Percentiles rank a stretch among this genome's conserved stretches.
Conservation (phyloP, 2,888 invertebrate species). For the Ectobius pallidus region DNA sequence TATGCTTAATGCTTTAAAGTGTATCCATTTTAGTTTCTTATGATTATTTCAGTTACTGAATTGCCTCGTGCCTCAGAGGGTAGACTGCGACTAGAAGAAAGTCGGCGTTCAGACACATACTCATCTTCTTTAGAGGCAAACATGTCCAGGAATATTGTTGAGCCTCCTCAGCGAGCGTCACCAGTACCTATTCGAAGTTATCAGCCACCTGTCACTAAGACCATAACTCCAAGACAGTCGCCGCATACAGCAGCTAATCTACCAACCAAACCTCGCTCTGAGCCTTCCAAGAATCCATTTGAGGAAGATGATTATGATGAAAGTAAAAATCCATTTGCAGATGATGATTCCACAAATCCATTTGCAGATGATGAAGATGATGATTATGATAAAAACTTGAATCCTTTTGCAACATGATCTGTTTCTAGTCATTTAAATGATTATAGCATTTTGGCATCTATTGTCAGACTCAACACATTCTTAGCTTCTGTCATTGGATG, state of each 20-base stretch:
- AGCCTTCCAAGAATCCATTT: conserved; percentile 63
- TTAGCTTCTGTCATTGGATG: too few relatives aligned
- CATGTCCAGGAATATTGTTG: conserved; percentile 51
- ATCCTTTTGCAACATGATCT: conserved; percentile 65
- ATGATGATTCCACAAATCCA: conserved; percentile 51
- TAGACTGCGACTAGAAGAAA: conserved; percentile 62
- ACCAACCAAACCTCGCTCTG: conserved; percentile 46
- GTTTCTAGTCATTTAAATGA: conserved; percentile 13
- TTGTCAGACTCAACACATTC: too few relatives aligned
- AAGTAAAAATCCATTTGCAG: conserved; percentile 75
- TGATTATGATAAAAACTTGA: conserved; percentile 77
- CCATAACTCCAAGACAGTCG: conserved; percentile 47
- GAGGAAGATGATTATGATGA: conserved; percentile 70
- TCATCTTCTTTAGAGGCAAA: conserved; percentile 67
- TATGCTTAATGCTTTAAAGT: too few relatives aligned
- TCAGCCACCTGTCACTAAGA: conserved; percentile 45
- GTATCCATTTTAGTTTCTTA: too few relatives aligned
- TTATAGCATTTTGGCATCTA: too few relatives aligned
- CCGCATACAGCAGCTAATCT: neutral
- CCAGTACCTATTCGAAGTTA: neutral
- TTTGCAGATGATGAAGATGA: conserved; percentile 58
- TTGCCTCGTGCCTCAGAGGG: conserved; percentile 49
- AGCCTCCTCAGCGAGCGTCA: conserved; percentile 1
- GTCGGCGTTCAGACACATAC: conserved; percentile 54
- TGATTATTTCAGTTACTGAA: neutral